Base-by-base conservation (phyloP, 2,113 vertebrate species). In the Sporophila hypoxantha region DNA sequence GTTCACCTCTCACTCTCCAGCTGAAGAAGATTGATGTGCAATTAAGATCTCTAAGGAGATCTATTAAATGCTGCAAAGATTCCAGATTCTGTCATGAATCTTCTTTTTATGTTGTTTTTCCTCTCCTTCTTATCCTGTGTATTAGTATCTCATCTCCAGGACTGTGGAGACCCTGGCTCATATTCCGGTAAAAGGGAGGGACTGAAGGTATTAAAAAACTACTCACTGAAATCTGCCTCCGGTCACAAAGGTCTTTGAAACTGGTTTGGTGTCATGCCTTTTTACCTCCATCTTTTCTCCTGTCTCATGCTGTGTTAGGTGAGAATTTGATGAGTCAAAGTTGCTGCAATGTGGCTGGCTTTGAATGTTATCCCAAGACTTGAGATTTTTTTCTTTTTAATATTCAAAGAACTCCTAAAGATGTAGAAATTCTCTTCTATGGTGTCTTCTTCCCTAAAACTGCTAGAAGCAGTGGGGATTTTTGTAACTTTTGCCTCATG, bases 1-100 rank as follows among this genome's bases (percentile, higher is more conserved):
- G 6, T 95, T 95, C 71, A 89, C 76, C 83, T 84, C 76, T 94
- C 76, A 39, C 76, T 81, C 76, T 85, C 71, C 42, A 92, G 37
- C 76, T 85, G 76, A 82, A 52, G 79, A 95, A 96, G 94, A 96
- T 87, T 92, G 92, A 95, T 94, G 77, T 55, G 75, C 92, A 95
- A 93, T 95, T 96, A 96, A 94, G 90, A 94, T 96, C 50, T 74
- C 76, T 88, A 93, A 92, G 76, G 71, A 96, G 81, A 74, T 88
- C 82, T 67, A 91, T 71, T 89, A 93, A 97, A 75, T 17, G 44
- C 49, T 78, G 66, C 44, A 83, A 75, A 74, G 71, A 62, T 47
- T 95, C 66, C 39, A 67, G 69, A 83, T 88, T 95, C 86, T 91
- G 73, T 52, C 50, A 75, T 88, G 86, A 91, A 90, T 82, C 49